A percentile compares a stretch with the other conserved stretches of the same genome.
Evolutionary conservation across 2,797 vertebrate species (phyloP).

Genomic region (Caiman crocodilus): DNA sequence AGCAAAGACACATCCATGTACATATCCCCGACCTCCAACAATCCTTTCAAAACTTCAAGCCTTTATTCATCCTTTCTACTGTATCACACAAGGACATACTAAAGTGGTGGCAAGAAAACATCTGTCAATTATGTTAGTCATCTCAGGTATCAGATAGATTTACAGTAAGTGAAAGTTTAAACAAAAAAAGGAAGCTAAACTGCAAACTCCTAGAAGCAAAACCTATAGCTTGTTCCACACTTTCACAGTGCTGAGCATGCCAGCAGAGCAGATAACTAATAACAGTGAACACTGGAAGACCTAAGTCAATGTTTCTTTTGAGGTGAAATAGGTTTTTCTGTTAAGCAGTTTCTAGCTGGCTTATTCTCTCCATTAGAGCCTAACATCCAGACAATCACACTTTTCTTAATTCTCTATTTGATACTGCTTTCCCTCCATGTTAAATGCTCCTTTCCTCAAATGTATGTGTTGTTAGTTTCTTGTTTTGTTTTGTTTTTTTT

Average conservation of each 20-base stretch:
- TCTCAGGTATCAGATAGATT: constrained; percentile 33
- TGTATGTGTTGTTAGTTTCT: neutral
- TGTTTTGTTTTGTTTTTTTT: neutral
- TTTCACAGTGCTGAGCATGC: neutral
- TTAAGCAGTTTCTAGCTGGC: neutral
- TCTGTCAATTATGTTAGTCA: neutral
- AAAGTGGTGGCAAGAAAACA: neutral
- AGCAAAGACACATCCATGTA: neutral
- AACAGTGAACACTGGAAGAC: neutral
- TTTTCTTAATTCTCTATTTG: neutral
- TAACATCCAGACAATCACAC: neutral
- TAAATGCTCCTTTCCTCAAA: neutral
- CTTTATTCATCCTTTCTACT: neutral
- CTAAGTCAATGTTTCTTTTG: neutral
- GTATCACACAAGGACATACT: neutral
- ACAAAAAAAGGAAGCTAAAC: constrained; percentile 11
- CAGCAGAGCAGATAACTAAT: neutral
- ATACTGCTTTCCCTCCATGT: neutral
- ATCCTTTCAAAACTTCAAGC: neutral
- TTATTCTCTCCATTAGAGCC: neutral
- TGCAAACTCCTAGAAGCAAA: constrained; percentile 9
- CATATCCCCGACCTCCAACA: neutral
- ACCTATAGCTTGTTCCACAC: neutral
- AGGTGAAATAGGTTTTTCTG: neutral
- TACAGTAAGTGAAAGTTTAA: constrained; percentile 25